These are phyloP conservation scores for Bembecia ichneumoniformis DNA, from an alignment of 2,888 invertebrate species.

Conservation along the genomic window DNA sequence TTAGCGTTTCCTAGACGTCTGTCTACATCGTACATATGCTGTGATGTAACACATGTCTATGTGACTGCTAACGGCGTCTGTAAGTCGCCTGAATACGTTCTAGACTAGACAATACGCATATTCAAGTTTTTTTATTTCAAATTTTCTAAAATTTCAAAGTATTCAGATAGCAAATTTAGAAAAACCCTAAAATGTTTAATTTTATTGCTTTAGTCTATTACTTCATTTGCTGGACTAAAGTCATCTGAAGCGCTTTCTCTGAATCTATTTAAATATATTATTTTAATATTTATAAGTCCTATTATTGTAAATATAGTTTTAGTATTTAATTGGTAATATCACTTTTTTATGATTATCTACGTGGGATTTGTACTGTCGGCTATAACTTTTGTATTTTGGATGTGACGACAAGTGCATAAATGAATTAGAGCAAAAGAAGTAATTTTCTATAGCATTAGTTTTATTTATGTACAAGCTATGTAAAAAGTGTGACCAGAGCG, in stretches of 20 bases:
- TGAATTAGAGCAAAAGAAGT: not conserved
- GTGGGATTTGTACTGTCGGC: conserved; percentile 24
- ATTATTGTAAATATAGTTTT: conserved; percentile 64
- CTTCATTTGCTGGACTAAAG: conserved; percentile 24
- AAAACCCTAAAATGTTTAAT: not conserved
- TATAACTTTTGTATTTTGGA: conserved; percentile 26
- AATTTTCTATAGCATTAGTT: not conserved
- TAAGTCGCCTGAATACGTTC: not conserved
- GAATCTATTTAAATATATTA: conserved; percentile 42
- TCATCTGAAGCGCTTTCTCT: conserved; percentile 44
- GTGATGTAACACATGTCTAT: conserved; percentile 70
- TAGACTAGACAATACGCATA: not conserved
- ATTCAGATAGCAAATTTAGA: not conserved
- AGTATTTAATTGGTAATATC: conserved; percentile 65
- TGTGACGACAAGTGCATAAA: conserved; percentile 18
- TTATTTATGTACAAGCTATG: conserved; percentile 29
- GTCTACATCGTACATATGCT: conserved; percentile 55
- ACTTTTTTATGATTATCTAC: conserved; percentile 24
- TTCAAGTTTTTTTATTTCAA: not conserved
- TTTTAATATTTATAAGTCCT: conserved; percentile 47
- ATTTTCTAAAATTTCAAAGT: not conserved
- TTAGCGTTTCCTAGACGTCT: conserved; percentile 61
- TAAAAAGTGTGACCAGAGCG: conserved; percentile 38
- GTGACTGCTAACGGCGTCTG: conserved; percentile 31
- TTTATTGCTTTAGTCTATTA: conserved; percentile 26